Evolutionary conservation across 2,113 vertebrate species (phyloP).

Genomic region (Redunca redunca): DNA sequence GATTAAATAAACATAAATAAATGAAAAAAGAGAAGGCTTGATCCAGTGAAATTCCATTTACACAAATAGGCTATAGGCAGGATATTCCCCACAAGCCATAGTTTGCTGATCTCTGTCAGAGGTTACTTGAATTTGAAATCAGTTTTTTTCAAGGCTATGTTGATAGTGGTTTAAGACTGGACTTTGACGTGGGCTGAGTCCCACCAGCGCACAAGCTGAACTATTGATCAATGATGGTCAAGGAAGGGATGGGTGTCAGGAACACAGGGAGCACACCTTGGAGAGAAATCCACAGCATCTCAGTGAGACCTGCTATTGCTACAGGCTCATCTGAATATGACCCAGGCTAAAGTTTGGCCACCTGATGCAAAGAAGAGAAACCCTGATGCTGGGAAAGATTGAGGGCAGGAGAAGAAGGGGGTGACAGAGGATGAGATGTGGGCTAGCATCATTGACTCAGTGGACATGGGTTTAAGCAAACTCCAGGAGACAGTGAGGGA

Average conservation of each 20-base stretch:
- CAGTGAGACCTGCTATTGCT: background rate
- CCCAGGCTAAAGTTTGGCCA: background rate
- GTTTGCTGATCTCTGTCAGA: background rate
- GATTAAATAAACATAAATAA: background rate
- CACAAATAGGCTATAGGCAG: background rate
- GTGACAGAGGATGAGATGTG: background rate
- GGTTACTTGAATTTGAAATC: background rate
- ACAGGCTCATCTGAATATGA: background rate
- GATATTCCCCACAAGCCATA: background rate
- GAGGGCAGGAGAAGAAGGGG: background rate
- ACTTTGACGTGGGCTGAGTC: background rate
- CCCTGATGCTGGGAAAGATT: background rate
- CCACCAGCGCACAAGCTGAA: background rate
- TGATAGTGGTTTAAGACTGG: background rate
- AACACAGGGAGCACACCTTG: background rate
- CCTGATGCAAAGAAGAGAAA: background rate
- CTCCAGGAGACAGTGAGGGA: background rate
- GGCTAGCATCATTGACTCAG: background rate
- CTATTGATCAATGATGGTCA: background rate
- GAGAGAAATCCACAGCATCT: background rate
- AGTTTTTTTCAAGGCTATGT: background rate
- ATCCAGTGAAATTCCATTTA: background rate
- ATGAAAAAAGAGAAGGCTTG: background rate
- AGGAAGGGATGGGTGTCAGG: background rate
- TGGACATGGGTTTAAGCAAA: background rate